These are phyloP conservation scores for Saxicola maurus DNA, from an alignment of 2,797 vertebrate genomes.

Conservation along the genomic window DNA sequence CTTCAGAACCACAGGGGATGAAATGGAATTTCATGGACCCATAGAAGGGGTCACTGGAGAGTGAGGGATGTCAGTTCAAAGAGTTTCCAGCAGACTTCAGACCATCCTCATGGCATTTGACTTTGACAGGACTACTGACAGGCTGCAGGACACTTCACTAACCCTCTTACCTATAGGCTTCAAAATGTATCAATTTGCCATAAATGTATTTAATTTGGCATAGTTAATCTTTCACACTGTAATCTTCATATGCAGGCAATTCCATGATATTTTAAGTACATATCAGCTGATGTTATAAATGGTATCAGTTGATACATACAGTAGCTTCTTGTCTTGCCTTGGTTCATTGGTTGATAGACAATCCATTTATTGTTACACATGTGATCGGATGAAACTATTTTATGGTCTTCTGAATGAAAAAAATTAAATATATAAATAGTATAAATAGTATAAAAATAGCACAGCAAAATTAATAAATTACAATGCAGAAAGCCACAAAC, in stretches of 20 bases:
- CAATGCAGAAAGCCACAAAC: not conserved
- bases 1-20: not conserved
- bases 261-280: not conserved
- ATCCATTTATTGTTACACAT: not conserved
- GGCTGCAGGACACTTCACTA: not conserved
- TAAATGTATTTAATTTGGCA: not conserved
- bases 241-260: not conserved
- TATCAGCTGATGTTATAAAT: not conserved
- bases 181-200: not conserved
- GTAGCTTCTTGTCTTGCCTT: not conserved
- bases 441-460: not conserved
- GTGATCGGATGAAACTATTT: not conserved
- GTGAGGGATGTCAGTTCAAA: not conserved
- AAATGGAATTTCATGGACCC: not conserved
- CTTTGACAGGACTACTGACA: not conserved
- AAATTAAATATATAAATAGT: not conserved
- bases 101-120: not conserved
- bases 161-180: not conserved
- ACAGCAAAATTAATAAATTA: not conserved
- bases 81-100: not conserved
- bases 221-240: not conserved
- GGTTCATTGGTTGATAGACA: not conserved
- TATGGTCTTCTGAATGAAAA: not conserved
- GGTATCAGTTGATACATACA: not conserved
- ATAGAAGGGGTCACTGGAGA: not conserved